Evolutionary conservation across 2,113 vertebrate genomes (phyloP), one percentile per base, ranked within the genome.

Genomic region (Microtus richardsoni): DNA sequence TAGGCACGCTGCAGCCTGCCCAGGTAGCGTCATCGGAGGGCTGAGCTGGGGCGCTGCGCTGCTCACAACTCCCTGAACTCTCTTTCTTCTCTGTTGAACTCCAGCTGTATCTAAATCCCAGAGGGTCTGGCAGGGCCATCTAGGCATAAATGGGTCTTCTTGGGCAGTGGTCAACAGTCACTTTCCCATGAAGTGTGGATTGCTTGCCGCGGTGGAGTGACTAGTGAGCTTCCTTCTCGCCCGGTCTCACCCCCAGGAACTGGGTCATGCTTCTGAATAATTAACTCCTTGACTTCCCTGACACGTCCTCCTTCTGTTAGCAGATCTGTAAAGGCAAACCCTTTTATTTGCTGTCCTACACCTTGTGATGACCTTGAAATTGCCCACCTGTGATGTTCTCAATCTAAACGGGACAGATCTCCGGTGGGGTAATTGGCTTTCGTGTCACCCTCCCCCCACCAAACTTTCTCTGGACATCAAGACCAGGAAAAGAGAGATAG

Each of bases 191-290:
- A 94, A 95, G 90, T 95, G 64, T 92, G 95, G 79, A 88, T 95
- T 96, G 95, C 96, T 95, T 89, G 80, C 92, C 3, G 13, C 0
- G 84, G 95, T 93, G 94, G 97, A 92, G 54, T 62, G 92, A 33
- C 75, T 30, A 30, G 66, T 89, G 86, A 85, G 73, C 73, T 91
- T 93, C 88, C 79, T 74, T 92, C 78, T 95, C 41, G 52, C 77
- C 82, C 86, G 87, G 41, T 82, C 82, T 96, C 49, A 92, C 91
- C 85, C 83, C 89, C n/a, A 0, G 71, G 77, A 98, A 96, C 97
- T 97, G 92, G 97, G 97, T 97, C 96, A 96, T 7, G 58, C 22
- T n/a, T 78, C 62, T 98, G 62, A 98, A 96, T 98, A 97, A 98
- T 96, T 97, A 88, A 98, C 96, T 91, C 78, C 91, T 88, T 96